Percentiles rank a stretch among this genome's conserved stretches.
phyloP scores from a whole-genome alignment of 2,888 invertebrate species.

The Drosophila meridionalis region DNA sequence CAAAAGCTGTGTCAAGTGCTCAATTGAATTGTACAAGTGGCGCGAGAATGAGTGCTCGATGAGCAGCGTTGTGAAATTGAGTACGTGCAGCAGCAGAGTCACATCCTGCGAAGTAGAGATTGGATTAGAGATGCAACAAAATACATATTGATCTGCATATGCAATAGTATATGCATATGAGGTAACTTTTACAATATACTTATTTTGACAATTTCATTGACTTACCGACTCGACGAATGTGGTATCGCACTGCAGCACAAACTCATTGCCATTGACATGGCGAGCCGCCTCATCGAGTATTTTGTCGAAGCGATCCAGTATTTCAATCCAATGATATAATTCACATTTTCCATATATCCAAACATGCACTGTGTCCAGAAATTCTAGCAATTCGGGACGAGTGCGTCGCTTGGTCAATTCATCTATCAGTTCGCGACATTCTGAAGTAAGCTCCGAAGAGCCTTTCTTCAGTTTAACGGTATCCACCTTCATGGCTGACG shows the following conservation, averaged over 20 bases:
- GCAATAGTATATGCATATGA: too few relatives aligned
- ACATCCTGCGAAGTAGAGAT: constrained; percentile 86
- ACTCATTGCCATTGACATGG: constrained; percentile 81
- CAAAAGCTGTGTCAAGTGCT: constrained; percentile 91
- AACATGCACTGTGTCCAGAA: constrained; percentile 89
- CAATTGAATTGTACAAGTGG: constrained; percentile 94
- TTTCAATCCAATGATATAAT: constrained; percentile 94
- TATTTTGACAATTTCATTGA: too few relatives aligned
- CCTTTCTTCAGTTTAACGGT: constrained; percentile 92
- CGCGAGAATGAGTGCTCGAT: constrained; percentile 95
- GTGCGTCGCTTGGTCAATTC: constrained; percentile 89
- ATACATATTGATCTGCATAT: not conserved
- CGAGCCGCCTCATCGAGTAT: constrained; percentile 91
- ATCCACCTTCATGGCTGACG: constrained; percentile 91
- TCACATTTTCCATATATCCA: constrained; percentile 96
- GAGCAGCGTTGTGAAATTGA: constrained; percentile 92
- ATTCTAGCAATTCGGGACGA: constrained; percentile 88
- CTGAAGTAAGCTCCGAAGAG: constrained; percentile 92
- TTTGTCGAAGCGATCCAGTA: constrained; percentile 90
- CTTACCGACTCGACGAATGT: constrained; percentile 87
- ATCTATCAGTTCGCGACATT: constrained; percentile 91
- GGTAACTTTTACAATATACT: not conserved
- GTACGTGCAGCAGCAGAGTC: constrained; percentile 89
- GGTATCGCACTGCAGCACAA: constrained; percentile 89
- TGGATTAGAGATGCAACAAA: not conserved